Percentiles rank a stretch among this genome's conserved stretches.
phyloP scores from a whole-genome alignment of 2,888 invertebrate genomes.

The Diaphora mendica region DNA sequence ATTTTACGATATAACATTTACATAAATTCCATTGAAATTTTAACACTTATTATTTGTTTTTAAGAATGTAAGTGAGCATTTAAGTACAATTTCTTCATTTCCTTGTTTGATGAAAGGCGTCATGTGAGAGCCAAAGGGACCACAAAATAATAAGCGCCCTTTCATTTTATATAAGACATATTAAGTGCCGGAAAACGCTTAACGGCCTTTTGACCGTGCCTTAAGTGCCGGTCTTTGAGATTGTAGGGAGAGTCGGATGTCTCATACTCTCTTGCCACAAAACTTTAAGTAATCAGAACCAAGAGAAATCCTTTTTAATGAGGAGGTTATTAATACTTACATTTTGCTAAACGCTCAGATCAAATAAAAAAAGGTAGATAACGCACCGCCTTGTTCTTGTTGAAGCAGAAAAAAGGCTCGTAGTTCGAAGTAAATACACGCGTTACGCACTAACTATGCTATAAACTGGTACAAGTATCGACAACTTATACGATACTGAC shows the following conservation, averaged over 20 bases:
- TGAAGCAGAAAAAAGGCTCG: too few relatives aligned
- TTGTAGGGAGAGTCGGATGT: neutral
- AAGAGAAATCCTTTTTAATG: neutral
- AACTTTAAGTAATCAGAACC: neutral
- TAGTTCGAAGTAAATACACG: too few relatives aligned
- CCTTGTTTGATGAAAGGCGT: neutral
- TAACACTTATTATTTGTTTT: neutral
- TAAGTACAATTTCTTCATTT: neutral
- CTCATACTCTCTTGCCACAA: neutral
- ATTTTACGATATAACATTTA: too few relatives aligned
- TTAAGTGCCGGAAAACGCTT: conserved; percentile 3
- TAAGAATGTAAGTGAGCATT: neutral
- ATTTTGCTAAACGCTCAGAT: too few relatives aligned
- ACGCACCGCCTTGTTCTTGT: too few relatives aligned
- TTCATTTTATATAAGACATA: neutral
- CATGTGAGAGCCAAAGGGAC: neutral
- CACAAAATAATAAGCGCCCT: neutral
- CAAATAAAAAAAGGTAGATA: too few relatives aligned
- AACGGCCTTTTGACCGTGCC: neutral
- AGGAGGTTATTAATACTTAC: too few relatives aligned
- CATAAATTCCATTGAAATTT: neutral
- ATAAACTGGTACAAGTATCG: too few relatives aligned
- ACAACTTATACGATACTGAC: too few relatives aligned
- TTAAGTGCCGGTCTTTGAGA: neutral
- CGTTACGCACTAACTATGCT: too few relatives aligned